Base-by-base conservation (phyloP, 1,140 invertebrate species). In the Yoshiicerus persimilis region DNA sequence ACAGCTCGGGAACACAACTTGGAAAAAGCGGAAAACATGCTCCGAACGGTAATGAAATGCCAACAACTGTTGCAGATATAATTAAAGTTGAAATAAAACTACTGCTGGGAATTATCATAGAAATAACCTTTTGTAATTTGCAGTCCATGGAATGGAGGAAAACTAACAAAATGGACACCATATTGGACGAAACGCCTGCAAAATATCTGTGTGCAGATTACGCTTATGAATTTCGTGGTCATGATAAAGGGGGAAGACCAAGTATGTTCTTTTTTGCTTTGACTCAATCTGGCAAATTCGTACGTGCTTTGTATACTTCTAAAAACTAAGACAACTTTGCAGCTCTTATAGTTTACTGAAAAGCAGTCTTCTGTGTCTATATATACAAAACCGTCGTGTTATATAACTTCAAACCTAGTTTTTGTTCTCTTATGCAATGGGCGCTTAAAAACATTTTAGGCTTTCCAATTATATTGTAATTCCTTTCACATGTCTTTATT, bases 1-100 rank as follows among this genome's bases (percentile, higher is more conserved):
- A 6, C 23, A 89, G 89, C 88, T 20, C 36, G 88, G 16, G 70
- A 86, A n/a, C 75, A 87, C 1, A 88, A 90, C n/a, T 10, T 88
- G 34, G 62, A 87, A 30, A 36, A 39, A 13, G 86, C 75, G 16
- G 86, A 87, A 36, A 13, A 38, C 0, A 80, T 77, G 86, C 30
- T 87, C 0, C 25, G 66, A 77, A 87, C 25, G 13, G 86, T 87
- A 77, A 77, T n/a, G 62, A 64, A 27, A 75, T n/a, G n/a, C n/a
- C n/a, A 86, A 16, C 4, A 30, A 25, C 4, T 16, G 39, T 34
- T 56, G 25, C 41, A 23, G 2, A 11, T 23, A 47, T n/a, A 47
- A 47, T 20, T 47, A 20, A 47, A 47, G n/a, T 47, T 1, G 20
- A 16, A 47, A 2, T 47, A 20, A n/a, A n/a, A n/a, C n/a, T n/a